Evolutionary conservation across 2,888 invertebrate genomes (phyloP), one percentile per base, ranked within the genome.

Genomic region (Nebria salina): DNA sequence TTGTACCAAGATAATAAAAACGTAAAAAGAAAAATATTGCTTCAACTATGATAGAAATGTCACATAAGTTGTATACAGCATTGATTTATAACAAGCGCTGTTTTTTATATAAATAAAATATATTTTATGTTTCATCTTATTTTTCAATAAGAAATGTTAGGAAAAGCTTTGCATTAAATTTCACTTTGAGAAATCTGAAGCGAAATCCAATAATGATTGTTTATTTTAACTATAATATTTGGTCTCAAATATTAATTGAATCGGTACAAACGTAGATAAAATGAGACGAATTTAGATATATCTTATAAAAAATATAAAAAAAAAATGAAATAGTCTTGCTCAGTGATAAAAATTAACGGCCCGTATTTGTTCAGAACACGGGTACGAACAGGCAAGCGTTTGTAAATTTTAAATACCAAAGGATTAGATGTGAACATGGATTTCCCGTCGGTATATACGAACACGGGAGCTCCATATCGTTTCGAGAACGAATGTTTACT

Each of bases 401-500:
- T 26, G 70, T 70, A 70, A 25, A 70, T 70, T 25, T 70, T 70
- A 26, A 70, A 70, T 34, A 70, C 70, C 70, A 54, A 54, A 54
- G 70, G 70, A 70, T 70, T 70, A 70, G 70, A 70, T 70, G 70
- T 70, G 15, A 70, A 70, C 34, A 70, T 25, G 70, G 70, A 11
- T 70, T 11, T 25, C 11, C 20, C 20, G 70, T 70, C 11, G 25
- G 34, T 11, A 20, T 11, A 20, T 70, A 11, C 66, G 26, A 25
- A 70, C 70, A 70, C 70, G 25, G 11, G 70, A 13, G 25, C 25
- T 26, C 70, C 70, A 70, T 70, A 26, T 34, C 70, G 70, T 26
- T 70, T 70, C 70, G 70, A 26, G 34, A 26, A 77, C 72, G 72
- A 79, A 74, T 79, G 75, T 79, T 79, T 79, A 79, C 75, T 74